Evolutionary conservation across 1,140 invertebrate species (phyloP), one percentile per base, ranked within the genome.

Genomic region (Apis florea): DNA sequence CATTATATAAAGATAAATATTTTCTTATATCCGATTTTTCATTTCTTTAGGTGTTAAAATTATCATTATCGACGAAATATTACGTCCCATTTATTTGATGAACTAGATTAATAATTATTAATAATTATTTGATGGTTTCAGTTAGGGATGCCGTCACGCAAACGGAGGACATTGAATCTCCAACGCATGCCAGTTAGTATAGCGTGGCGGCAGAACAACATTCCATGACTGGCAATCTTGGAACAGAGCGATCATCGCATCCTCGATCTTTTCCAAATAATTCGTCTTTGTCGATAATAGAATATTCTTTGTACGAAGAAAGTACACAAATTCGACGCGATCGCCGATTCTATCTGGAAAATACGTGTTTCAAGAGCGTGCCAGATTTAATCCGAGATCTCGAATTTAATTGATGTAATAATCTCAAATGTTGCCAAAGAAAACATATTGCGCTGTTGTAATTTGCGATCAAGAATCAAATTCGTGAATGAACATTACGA

Each of bases 81-180:
- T n/a, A 5, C 1, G n/a, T 61, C 12, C 12, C 12, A 15, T 2
- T 24, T 24, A 15, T 6, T 6, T 64, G 9, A 31, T n/a, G 21
- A 2, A 40, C 31, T 31, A n/a, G 13, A 21, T 56, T 51, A 51
- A 4, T 10, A 51, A 8, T 4, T 15, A 21, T 53, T 64, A 53
- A 74, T 74, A 11, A 8, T 21, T 10, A 1, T 54, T 21, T 51
- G 12, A 13, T 58, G n/a, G 53, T 78, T 79, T 12, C 58, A 88
- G 92, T 88, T 71, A 88, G 89, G 86, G 90, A 93, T 89, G 92
- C 90, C 91, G 91, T 92, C 93, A 93, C 93, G 91, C 92, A 93
- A 83, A 93, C 92, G 58, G 92, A 93, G 75, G 91, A 93, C 80
- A 68, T 83, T 56, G 87, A 88, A 82, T 92, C 91, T 47, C 89